Conservation (phyloP, 2,888 invertebrate genomes). For the Bimastos eiseni region DNA sequence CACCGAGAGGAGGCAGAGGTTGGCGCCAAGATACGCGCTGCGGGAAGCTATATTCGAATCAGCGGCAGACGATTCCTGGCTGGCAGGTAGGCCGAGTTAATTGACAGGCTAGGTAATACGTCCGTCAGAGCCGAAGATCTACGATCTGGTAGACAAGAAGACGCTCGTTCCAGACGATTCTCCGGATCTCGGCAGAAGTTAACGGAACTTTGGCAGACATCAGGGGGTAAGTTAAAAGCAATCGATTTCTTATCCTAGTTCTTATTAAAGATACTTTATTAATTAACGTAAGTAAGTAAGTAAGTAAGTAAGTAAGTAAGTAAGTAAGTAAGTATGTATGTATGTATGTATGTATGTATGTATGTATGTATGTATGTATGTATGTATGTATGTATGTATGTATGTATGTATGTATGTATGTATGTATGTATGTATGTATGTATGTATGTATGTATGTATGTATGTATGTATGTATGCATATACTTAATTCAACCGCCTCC, state of each 20-base stretch:
- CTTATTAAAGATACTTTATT: background rate
- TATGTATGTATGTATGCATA: too few species aligned
- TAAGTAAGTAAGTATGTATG: too few species aligned
- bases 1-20: background rate
- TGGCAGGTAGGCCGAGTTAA: background rate
- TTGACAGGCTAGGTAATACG: background rate
- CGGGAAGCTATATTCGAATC: background rate
- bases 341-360: too few species aligned
- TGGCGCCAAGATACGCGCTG: constrained; percentile 4
- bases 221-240: background rate
- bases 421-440: too few species aligned
- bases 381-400: too few species aligned
- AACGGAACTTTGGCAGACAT: background rate
- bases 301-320: too few species aligned
- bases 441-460: too few species aligned
- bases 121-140: background rate
- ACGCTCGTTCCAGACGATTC: background rate
- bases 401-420: too few species aligned
- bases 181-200: background rate
- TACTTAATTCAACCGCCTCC: too few species aligned
- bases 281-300: background rate
- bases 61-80: background rate
- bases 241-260: background rate
- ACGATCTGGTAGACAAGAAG: background rate
- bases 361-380: too few species aligned